These are phyloP conservation scores for Balearica regulorum DNA, from an alignment of 2,797 vertebrate genomes.

Conservation along the genomic window DNA sequence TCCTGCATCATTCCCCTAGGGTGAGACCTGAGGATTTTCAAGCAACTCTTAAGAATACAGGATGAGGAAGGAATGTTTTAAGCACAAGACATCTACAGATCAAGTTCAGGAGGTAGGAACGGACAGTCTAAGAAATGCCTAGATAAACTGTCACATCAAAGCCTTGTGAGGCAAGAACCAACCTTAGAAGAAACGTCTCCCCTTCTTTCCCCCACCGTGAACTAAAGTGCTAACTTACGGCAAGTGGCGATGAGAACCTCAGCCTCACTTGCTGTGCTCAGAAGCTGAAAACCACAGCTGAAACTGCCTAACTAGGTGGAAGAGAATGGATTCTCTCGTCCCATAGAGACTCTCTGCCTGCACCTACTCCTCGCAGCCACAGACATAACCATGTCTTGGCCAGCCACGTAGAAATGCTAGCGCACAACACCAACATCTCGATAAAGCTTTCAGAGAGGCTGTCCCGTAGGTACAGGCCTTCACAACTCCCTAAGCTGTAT, in stretches of 20 bases:
- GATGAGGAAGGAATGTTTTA: neutral
- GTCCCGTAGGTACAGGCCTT: neutral
- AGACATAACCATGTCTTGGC: neutral
- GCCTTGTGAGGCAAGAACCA: neutral
- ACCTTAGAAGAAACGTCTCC: neutral
- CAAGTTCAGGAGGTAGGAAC: neutral
- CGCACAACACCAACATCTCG: accelerated
- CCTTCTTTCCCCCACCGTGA: neutral
- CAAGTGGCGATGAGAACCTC: neutral
- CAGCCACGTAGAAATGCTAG: neutral
- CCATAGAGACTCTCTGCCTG: neutral
- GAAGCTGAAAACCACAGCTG: neutral
- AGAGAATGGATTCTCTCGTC: neutral
- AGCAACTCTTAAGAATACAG: neutral
- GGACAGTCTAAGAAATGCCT: neutral
- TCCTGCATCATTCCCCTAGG: neutral
- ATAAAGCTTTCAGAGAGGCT: neutral
- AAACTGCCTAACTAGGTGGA: neutral
- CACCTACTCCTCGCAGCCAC: accelerated
- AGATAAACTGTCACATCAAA: neutral
- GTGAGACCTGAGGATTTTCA: neutral
- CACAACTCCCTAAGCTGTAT: neutral
- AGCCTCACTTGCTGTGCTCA: neutral
- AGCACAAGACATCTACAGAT: neutral
- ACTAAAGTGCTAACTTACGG: neutral